phyloP scores from a whole-genome alignment of 2,797 vertebrate genomes.

The Falco concolor region DNA sequence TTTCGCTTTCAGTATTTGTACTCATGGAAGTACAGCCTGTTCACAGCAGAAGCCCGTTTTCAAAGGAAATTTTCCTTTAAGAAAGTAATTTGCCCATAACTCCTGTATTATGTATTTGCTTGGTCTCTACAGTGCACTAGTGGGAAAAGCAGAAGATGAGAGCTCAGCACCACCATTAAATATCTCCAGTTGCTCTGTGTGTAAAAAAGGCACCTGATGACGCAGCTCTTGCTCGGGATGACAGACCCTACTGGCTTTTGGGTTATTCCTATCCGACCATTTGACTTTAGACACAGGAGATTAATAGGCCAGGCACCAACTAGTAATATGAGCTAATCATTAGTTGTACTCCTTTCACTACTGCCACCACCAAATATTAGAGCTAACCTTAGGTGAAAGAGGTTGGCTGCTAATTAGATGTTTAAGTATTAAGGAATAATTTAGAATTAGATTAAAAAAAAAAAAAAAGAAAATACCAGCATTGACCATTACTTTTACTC shows the following conservation, averaged over 20 bases:
- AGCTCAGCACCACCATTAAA: background rate
- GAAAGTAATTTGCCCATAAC: background rate
- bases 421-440: background rate
- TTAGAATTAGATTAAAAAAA: background rate
- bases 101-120: background rate
- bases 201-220: background rate
- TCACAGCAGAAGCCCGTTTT: background rate
- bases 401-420: background rate
- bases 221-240: background rate
- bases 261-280: background rate
- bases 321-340: background rate
- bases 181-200: background rate
- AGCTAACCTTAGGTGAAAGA: background rate
- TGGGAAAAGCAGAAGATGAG: background rate
- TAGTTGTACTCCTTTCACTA: background rate
- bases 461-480: background rate
- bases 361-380: background rate
- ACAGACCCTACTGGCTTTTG: background rate
- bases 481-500: background rate
- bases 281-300: background rate
- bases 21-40: background rate
- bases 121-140: background rate
- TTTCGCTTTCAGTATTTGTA: background rate
- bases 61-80: constrained; percentile 11
- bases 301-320: background rate